Evolutionary conservation across 2,113 vertebrate genomes (phyloP).

Genomic region (Prunella himalayana): DNA sequence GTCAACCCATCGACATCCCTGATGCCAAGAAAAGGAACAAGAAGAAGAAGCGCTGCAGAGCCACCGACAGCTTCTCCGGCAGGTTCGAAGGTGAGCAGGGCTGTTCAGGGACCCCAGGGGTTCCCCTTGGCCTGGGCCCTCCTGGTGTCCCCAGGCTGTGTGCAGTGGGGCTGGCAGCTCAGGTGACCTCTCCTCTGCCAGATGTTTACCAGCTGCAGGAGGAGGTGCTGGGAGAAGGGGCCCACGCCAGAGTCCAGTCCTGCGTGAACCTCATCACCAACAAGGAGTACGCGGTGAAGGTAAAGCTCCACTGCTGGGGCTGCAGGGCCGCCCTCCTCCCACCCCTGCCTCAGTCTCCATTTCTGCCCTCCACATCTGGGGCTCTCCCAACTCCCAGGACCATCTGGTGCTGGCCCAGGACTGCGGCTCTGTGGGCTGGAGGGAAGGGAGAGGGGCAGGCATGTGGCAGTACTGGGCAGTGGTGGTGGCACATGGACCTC

Average conservation of each 20-base stretch:
- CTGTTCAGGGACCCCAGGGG: accelerated
- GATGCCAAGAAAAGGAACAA: slow-evolving; percentile 95
- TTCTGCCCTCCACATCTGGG: accelerated
- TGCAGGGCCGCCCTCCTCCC: not conserved
- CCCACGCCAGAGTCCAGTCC: slow-evolving; percentile 92
- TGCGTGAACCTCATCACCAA: slow-evolving; percentile 95
- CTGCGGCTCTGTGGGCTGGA: accelerated
- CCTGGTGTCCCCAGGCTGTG: not conserved
- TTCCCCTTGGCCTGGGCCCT: not conserved
- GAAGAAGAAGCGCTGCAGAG: slow-evolving; percentile 96
- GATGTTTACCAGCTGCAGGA: slow-evolving; percentile 96
- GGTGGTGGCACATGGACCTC: accelerated
- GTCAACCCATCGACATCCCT: slow-evolving; percentile 95
- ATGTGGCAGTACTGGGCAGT: accelerated
- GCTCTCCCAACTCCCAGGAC: not conserved
- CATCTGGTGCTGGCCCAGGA: accelerated
- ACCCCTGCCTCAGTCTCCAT: not conserved
- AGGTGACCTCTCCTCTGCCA: not conserved
- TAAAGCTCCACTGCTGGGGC: slow-evolving; percentile 14
- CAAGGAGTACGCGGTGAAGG: slow-evolving; percentile 97
- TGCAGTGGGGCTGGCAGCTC: accelerated
- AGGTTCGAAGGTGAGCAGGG: slow-evolving; percentile 85
- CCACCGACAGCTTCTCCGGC: slow-evolving; percentile 96
- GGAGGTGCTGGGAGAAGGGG: slow-evolving; percentile 92
- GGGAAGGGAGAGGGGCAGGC: not conserved